Percentiles rank a stretch among this genome's conserved stretches.
Evolutionary conservation across 2,113 vertebrate genomes (phyloP).

Genomic region (Nesogale talazaci): DNA sequence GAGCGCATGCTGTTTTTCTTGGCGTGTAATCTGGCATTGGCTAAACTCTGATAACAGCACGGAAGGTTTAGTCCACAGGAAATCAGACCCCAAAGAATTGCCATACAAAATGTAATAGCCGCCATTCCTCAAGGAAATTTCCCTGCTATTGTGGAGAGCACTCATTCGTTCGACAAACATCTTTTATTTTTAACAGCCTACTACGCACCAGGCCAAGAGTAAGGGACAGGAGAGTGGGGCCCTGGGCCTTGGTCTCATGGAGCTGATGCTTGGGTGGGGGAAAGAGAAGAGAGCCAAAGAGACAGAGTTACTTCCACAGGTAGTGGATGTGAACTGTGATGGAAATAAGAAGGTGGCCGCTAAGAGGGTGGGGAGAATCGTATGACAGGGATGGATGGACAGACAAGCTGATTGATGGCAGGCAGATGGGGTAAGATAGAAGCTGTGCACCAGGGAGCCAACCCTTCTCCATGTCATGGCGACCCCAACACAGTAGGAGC

Average conservation of each 20-base stretch:
- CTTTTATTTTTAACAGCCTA: conserved; percentile 7
- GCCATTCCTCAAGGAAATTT: conserved; percentile 14
- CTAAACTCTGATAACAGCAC: conserved; percentile 44
- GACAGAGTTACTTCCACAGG: not conserved
- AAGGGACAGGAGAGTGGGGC: not conserved
- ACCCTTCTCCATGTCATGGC: not conserved
- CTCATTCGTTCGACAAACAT: not conserved
- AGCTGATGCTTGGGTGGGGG: not conserved
- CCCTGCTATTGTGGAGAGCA: not conserved
- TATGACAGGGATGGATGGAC: not conserved
- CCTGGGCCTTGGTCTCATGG: not conserved
- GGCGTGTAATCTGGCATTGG: conserved; percentile 57
- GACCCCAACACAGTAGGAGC: not conserved
- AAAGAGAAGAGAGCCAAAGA: not conserved
- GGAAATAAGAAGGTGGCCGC: conserved; percentile 1
- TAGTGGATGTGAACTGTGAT: not conserved
- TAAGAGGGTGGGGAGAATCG: not conserved
- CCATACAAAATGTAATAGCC: not conserved
- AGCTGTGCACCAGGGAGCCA: not conserved
- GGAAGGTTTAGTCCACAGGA: conserved; percentile 40
- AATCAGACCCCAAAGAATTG: conserved; percentile 48
- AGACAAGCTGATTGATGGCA: not conserved
- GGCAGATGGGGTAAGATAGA: no score
- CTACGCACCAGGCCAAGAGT: not conserved
- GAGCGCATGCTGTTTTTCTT: conserved; percentile 44